Evolutionary conservation across 2,113 vertebrate genomes (phyloP).

Genomic region (Dipodomys stephensi): DNA sequence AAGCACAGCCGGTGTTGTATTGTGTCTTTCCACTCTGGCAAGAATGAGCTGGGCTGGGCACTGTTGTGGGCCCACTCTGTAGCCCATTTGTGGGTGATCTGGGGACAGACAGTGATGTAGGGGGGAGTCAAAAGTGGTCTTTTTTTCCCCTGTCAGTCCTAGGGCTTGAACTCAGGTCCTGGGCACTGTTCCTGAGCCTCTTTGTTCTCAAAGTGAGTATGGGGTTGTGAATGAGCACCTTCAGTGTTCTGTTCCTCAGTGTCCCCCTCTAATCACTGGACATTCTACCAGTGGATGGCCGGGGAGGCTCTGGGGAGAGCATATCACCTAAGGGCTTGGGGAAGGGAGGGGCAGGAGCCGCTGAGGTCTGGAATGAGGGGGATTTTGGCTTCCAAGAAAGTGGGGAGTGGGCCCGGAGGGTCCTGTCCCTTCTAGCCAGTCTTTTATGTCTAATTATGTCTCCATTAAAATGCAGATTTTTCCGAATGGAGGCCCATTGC

Average conservation of each 20-base stretch:
- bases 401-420: background rate
- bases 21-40: background rate
- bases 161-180: no score
- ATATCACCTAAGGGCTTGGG: background rate
- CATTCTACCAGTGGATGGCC: accelerated
- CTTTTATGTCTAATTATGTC: constrained; percentile 83
- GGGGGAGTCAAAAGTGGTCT: no score
- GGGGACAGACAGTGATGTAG: no score
- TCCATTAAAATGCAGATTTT: constrained; percentile 88
- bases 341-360: no score
- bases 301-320: background rate
- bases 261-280: background rate
- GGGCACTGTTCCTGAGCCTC: no score
- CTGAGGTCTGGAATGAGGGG: background rate
- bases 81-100: background rate
- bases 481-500: constrained; percentile 80
- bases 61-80: background rate
- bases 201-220: no score
- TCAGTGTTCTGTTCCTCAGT: background rate
- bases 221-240: no score
- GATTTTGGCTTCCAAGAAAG: background rate
- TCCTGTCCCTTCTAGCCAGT: background rate
- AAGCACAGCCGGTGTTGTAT: background rate
- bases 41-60: background rate
- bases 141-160: no score